These are phyloP conservation scores for Pollenia griseotomentosa DNA, from an alignment of 2,888 invertebrate species.

Conservation along the genomic window DNA sequence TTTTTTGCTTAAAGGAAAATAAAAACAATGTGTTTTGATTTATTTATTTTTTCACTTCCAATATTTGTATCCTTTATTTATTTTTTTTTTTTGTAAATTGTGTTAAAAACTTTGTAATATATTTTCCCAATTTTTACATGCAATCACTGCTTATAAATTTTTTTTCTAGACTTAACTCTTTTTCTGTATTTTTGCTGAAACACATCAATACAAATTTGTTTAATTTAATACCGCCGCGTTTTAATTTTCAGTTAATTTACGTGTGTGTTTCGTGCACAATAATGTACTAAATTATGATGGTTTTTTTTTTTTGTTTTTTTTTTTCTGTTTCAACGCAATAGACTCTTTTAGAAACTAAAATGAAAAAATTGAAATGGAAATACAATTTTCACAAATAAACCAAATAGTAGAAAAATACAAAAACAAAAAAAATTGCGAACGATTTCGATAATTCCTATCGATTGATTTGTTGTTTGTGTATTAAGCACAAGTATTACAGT, in stretches of 20 bases:
- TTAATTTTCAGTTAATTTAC: constrained; percentile 66
- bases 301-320: constrained; percentile 33
- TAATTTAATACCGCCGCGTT: constrained; percentile 58
- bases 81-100: constrained; percentile 28
- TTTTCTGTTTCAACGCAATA: constrained; percentile 59
- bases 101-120: constrained; percentile 39
- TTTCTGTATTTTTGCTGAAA: constrained; percentile 13
- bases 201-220: constrained; percentile 23
- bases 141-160: constrained; percentile 12
- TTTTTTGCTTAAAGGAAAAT: neutral
- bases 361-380: constrained; percentile 45
- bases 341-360: constrained; percentile 60
- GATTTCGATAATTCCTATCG: constrained; percentile 81
- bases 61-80: neutral
- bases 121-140: constrained; percentile 10
- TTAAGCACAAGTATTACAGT: constrained; percentile 52
- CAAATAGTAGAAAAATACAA: constrained; percentile 37
- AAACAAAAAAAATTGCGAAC: constrained; percentile 73
- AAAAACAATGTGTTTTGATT: constrained; percentile 39
- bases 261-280: constrained; percentile 63
- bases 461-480: constrained; percentile 75
- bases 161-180: constrained; percentile 16
- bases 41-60: constrained; percentile 1
- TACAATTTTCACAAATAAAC: constrained; percentile 66
- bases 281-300: constrained; percentile 67